phyloP scores from a whole-genome alignment of 2,797 vertebrate genomes.

The Botia kubotai region DNA sequence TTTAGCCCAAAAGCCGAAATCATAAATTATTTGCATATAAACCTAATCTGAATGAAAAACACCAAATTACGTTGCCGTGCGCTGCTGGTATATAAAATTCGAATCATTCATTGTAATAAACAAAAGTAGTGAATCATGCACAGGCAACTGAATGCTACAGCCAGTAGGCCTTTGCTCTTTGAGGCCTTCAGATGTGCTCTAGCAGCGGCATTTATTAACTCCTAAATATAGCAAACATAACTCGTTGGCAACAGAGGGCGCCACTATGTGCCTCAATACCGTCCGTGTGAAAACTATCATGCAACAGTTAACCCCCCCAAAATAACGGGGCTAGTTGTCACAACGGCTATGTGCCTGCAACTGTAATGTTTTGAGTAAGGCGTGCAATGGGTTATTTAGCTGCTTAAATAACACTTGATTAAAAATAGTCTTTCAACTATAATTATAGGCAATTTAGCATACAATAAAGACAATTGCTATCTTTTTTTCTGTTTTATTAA shows the following conservation, averaged over 20 bases:
- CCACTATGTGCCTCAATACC: background rate
- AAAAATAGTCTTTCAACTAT: too few relatives aligned
- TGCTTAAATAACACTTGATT: too few relatives aligned
- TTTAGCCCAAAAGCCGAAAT: background rate
- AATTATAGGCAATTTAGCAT: too few relatives aligned
- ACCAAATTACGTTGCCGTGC: fast-evolving
- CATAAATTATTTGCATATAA: background rate
- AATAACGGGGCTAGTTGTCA: too few relatives aligned
- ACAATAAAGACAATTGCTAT: too few relatives aligned
- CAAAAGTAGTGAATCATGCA: slow-evolving; percentile 52
- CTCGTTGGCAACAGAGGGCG: slow-evolving; percentile 40
- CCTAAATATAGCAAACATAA: background rate
- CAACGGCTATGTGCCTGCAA: too few relatives aligned
- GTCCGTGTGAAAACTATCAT: background rate
- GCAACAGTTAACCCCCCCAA: background rate
- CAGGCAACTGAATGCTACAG: slow-evolving; percentile 29
- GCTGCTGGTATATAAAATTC: background rate
- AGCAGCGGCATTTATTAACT: slow-evolving; percentile 30
- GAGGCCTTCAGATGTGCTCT: slow-evolving; percentile 43
- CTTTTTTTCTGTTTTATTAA: background rate
- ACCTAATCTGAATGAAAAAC: background rate
- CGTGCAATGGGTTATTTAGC: background rate
- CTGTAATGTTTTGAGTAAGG: too few relatives aligned
- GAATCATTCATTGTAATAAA: background rate
- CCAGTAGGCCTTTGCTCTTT: slow-evolving; percentile 24